phyloP scores from a whole-genome alignment of 2,888 invertebrate genomes.

The Acleris emargana region DNA sequence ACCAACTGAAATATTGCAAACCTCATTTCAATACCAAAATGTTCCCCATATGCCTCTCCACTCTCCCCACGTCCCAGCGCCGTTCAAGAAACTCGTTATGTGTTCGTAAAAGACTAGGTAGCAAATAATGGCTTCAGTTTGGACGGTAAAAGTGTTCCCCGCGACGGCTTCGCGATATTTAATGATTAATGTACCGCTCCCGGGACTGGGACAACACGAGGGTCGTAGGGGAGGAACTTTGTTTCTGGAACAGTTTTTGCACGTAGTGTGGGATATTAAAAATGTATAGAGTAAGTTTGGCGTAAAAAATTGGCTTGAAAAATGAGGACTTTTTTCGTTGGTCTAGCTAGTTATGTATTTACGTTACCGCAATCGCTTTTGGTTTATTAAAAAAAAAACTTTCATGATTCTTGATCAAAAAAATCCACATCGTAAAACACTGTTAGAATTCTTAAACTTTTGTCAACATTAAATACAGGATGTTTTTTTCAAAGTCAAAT shows the following conservation, averaged over 20 bases:
- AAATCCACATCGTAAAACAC: too few species aligned
- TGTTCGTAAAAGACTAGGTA: conserved; percentile 20
- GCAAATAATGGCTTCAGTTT: conserved; percentile 32
- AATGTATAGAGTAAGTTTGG: too few species aligned
- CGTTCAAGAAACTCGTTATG: conserved; percentile 35
- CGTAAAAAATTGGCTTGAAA: too few species aligned
- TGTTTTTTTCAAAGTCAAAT: too few species aligned
- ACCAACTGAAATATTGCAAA: conserved; percentile 6
- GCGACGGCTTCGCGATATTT: conserved; percentile 31
- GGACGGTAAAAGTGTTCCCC: conserved; percentile 30
- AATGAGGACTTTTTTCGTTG: too few species aligned
- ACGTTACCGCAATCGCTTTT: too few species aligned
- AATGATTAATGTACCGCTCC: conserved; percentile 32
- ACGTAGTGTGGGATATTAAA: neutral
- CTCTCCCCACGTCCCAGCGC: conserved; percentile 9
- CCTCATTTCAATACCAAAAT: conserved; percentile 19
- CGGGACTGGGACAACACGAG: conserved; percentile 22
- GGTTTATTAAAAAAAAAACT: too few species aligned
- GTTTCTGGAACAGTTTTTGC: conserved; percentile 7
- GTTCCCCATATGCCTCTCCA: conserved; percentile 12
- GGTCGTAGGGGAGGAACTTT: conserved; percentile 14
- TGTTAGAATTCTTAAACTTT: too few species aligned
- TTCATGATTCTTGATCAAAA: too few species aligned
- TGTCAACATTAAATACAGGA: too few species aligned
- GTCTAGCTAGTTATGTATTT: too few species aligned